Conservation (phyloP, 2,797 vertebrate genomes). For the Taeniopygia guttata region DNA sequence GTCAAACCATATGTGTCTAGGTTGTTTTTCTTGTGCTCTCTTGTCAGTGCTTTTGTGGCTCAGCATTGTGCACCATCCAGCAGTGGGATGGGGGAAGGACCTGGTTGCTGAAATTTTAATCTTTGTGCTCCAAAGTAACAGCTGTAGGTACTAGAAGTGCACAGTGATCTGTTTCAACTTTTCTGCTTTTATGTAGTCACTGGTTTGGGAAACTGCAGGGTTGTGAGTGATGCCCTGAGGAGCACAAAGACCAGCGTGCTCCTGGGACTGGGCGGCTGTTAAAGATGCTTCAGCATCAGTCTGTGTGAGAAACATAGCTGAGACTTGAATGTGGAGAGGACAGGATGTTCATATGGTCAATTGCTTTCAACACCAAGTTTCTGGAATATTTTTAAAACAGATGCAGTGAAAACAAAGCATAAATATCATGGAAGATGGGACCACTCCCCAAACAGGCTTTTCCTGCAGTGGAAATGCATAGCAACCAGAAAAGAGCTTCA, state of each 20-base stretch:
- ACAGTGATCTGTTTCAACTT: not conserved
- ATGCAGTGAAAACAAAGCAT: not conserved
- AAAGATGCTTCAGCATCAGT: not conserved
- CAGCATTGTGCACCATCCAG: not conserved
- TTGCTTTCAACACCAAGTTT: not conserved
- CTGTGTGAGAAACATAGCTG: not conserved
- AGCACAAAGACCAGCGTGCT: not conserved
- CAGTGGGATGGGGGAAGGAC: not conserved
- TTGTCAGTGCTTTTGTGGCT: not conserved
- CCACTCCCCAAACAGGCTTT: not conserved
- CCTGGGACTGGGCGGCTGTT: not conserved
- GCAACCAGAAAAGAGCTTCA: not conserved
- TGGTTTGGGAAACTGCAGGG: not conserved
- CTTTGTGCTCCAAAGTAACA: conserved; percentile 19
- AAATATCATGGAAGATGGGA: not conserved
- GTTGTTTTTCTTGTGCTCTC: not conserved
- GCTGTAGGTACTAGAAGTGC: conserved; percentile 49
- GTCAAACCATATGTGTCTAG: conserved; percentile 69
- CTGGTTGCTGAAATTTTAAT: conserved; percentile 10
- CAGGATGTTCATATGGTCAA: not conserved
- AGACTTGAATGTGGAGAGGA: not conserved
- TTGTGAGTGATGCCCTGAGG: not conserved
- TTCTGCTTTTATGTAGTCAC: not conserved
- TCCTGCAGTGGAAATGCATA: not conserved
- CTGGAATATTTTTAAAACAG: conserved; percentile 22